phyloP scores from a whole-genome alignment of 2,113 vertebrate species.

The Mus musculus region DNA sequence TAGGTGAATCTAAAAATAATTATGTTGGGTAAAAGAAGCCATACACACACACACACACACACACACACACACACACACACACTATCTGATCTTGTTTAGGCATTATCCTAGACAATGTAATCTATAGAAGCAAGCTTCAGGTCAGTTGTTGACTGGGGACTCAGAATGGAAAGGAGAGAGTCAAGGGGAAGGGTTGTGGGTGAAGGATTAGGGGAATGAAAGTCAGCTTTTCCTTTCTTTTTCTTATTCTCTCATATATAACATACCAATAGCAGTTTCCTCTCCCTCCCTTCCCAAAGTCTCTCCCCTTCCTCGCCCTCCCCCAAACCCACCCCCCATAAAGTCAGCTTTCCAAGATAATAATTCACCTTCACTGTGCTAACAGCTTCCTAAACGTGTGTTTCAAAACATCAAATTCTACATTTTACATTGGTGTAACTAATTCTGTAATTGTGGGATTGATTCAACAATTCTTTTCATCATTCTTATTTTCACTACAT shows the following conservation, averaged over 20 bases:
- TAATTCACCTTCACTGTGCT: not conserved
- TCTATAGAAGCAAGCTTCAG: not conserved
- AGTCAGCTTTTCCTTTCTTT: not conserved
- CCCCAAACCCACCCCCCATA: not conserved
- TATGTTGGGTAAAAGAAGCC: constrained; percentile 3
- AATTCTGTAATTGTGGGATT: not conserved
- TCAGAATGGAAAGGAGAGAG: fast-evolving
- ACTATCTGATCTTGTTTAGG: not conserved
- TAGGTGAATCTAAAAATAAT: constrained; percentile 36
- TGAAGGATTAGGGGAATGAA: not conserved
- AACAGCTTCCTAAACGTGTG: not conserved
- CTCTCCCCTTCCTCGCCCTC: not conserved
- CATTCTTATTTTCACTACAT: not conserved
- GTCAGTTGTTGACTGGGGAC: not conserved
- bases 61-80: too few relatives aligned
- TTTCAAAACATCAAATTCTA: constrained; percentile 13
- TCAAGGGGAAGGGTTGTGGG: not conserved
- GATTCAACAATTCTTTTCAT: not conserved
- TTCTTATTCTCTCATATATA: not conserved
- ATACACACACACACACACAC: too few relatives aligned
- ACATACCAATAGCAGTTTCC: not conserved
- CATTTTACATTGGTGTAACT: not conserved
- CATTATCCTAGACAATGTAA: constrained; percentile 22
- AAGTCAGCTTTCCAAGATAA: not conserved
- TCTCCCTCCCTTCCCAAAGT: not conserved